Conservation (phyloP, 1,140 invertebrate genomes). For the Dinoponera quadriceps region DNA sequence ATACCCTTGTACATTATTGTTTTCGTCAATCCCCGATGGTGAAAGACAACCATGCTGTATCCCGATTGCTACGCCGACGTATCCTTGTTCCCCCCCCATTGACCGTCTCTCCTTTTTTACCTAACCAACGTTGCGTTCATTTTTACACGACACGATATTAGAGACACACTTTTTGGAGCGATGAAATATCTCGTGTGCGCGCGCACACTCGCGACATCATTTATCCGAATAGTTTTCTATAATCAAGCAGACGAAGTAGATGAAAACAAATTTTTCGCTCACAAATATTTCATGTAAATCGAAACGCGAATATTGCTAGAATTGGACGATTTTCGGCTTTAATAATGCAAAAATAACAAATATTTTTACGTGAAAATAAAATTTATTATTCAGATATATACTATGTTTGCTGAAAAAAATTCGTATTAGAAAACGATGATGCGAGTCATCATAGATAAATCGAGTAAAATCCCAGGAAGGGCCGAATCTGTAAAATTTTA, state of each 20-base stretch:
- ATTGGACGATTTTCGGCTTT: too few species aligned
- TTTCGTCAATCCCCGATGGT: slow-evolving; percentile 66
- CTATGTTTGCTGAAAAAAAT: too few species aligned
- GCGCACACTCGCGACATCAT: neutral
- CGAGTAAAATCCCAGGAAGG: too few species aligned
- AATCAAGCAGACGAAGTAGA: neutral
- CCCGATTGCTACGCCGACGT: slow-evolving; percentile 59
- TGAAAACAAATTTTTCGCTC: too few species aligned
- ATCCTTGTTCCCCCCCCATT: slow-evolving; percentile 6
- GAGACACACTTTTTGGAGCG: neutral
- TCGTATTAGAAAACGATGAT: too few species aligned
- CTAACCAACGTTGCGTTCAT: slow-evolving; percentile 21
- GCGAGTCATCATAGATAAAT: too few species aligned
- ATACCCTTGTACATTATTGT: slow-evolving; percentile 72
- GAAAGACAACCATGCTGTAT: slow-evolving; percentile 63
- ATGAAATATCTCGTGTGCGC: neutral
- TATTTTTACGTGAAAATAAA: too few species aligned
- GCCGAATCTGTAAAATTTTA: too few species aligned
- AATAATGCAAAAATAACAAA: too few species aligned
- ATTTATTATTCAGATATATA: too few species aligned
- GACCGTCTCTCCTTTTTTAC: slow-evolving; percentile 3
- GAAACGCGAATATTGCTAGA: too few species aligned
- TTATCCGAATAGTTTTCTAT: neutral
- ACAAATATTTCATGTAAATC: too few species aligned
- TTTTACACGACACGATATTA: slow-evolving; percentile 19